Evolutionary conservation across 2,888 invertebrate species (phyloP).

Genomic region (Megamerina dolium): DNA sequence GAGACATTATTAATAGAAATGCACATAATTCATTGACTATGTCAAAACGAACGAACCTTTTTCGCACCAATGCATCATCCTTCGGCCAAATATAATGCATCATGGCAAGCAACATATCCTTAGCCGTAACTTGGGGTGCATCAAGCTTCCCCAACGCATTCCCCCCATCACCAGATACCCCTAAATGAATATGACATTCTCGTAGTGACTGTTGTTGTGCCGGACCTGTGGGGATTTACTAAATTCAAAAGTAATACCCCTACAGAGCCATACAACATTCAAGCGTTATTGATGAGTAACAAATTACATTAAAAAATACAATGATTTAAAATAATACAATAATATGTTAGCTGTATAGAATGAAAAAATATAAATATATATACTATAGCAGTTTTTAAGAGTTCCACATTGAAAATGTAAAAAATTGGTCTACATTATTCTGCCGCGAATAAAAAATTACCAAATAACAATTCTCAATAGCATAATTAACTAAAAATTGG

Average conservation of each 20-base stretch:
- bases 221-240: conserved; percentile 49
- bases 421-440: too few relatives aligned
- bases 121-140: conserved; percentile 58
- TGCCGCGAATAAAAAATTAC: too few relatives aligned
- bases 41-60: conserved; percentile 27
- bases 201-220: conserved; percentile 48
- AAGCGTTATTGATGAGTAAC: conserved; percentile 26
- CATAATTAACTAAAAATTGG: too few relatives aligned
- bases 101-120: conserved; percentile 83
- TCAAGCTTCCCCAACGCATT: conserved; percentile 59
- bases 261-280: conserved; percentile 47
- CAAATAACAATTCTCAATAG: too few relatives aligned
- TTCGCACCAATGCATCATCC: conserved; percentile 52
- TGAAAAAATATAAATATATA: neutral
- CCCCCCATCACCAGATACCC: conserved; percentile 57
- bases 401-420: too few relatives aligned
- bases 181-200: conserved; percentile 86
- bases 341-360: conserved; percentile 6
- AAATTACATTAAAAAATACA: neutral
- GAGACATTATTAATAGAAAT: neutral
- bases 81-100: conserved; percentile 93
- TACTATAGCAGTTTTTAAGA: neutral
- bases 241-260: conserved; percentile 46
- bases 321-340: neutral
- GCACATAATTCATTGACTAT: conserved; percentile 2